Base-by-base conservation (phyloP, 35 echinoderm and acorn worm species). In the Acanthaster planci region DNA sequence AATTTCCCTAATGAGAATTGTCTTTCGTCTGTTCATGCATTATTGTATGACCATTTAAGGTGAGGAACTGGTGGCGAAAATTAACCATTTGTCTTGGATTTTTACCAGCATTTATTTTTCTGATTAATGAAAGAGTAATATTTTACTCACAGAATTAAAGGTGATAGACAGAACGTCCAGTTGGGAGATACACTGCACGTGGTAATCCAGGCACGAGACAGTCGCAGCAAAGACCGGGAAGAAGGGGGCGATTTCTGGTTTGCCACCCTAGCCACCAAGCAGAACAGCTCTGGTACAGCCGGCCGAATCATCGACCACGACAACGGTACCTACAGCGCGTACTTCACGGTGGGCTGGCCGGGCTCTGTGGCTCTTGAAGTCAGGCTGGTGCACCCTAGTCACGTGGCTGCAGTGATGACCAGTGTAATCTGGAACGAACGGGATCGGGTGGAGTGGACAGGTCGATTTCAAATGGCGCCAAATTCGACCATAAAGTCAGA, bases 241-340 rank as follows among this genome's bases (percentile, higher is more conserved):
- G 34, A 58, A 29, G 81, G 81, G 0, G 81, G 81, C 17, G 81
- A 83, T 36, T 83, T 83, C 53, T 83, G 81, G 81, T 37, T 83
- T 17, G 81, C 21, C 19, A 51, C 81, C 36, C 27, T 83, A 31
- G 35, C 30, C 27, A 83, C 52, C 56, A 36, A 53, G 14, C 53
- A 58, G 7, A 53, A 58, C 18, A 10, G 26, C 38, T 53, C 81
- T 1, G 81, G 81, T 19, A 86, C 90, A 3, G 77, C 90, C 12
- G 84, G 56, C 26, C 78, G 47, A 16, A 29, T 87, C 37, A 40
- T 82, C 16, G 90, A 92, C 36, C 60, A 92, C 55, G 77, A 86
- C 22, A 92, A 92, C 34, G 90, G 90, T 8, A 86, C 90, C 17
- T 92, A 92, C 84, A 92, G 84, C 31, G 36, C 86, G 83, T 92